These are phyloP conservation scores for Zaprionus bogoriensis DNA, from an alignment of 2,888 invertebrate genomes.

Conservation along the genomic window DNA sequence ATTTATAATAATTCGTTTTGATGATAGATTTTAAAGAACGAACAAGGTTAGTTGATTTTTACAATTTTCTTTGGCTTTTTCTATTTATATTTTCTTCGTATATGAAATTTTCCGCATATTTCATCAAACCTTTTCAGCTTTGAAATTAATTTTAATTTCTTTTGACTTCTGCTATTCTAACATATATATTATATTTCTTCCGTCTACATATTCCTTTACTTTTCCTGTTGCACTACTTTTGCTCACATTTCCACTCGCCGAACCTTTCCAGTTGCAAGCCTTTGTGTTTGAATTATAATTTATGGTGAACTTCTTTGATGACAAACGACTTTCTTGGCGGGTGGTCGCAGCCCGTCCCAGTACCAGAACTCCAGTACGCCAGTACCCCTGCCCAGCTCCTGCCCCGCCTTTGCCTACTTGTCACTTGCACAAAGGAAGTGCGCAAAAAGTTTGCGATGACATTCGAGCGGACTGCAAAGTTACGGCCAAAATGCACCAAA, in stretches of 20 bases:
- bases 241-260: too few relatives aligned
- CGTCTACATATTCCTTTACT: neutral
- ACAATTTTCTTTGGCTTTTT: too few relatives aligned
- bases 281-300: neutral
- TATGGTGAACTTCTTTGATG: slow-evolving; percentile 1
- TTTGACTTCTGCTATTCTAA: too few relatives aligned
- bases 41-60: too few relatives aligned
- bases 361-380: too few relatives aligned
- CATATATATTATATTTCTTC: neutral
- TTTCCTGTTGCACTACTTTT: neutral
- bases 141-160: too few relatives aligned
- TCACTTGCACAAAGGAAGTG: slow-evolving; percentile 34
- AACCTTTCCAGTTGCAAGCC: neutral
- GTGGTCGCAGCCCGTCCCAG: neutral
- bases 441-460: slow-evolving; percentile 50
- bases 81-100: too few relatives aligned
- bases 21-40: too few relatives aligned
- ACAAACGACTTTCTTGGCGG: slow-evolving; percentile 1
- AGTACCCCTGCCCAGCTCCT: neutral
- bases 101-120: too few relatives aligned
- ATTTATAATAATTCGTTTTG: too few relatives aligned
- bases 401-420: neutral
- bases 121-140: too few relatives aligned
- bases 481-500: slow-evolving; percentile 15
- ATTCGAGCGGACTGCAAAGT: slow-evolving; percentile 51